Percentiles rank a stretch among this genome's conserved stretches.
Evolutionary conservation across 2,888 invertebrate species (phyloP).

Genomic region (Nymphalis polychloros): DNA sequence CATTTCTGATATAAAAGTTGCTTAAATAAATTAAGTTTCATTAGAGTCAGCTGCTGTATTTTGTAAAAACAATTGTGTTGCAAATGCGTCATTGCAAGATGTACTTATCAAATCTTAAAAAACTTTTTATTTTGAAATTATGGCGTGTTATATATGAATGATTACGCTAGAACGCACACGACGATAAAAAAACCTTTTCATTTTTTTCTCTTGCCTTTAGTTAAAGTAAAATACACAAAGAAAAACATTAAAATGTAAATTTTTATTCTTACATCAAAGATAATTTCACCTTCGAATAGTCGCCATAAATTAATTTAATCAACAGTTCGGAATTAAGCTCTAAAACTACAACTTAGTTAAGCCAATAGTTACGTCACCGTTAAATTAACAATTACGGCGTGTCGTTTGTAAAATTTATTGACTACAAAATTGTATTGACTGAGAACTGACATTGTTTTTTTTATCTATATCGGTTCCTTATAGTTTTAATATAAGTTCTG

Average conservation of each 20-base stretch:
- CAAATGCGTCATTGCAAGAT: too few relatives aligned
- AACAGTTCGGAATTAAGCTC: slow-evolving; percentile 8
- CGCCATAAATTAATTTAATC: slow-evolving; percentile 21
- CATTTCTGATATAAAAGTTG: not conserved
- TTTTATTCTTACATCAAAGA: not conserved
- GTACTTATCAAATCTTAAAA: too few relatives aligned
- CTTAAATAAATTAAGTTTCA: too few relatives aligned
- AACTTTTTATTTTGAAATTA: too few relatives aligned
- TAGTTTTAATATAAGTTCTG: not conserved
- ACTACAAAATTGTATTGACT: slow-evolving; percentile 4
- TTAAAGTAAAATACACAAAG: not conserved
- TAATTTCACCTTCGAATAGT: slow-evolving; percentile 4
- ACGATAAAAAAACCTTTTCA: too few relatives aligned
- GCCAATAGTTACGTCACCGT: slow-evolving; percentile 9
- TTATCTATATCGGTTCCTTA: not conserved
- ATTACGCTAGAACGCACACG: too few relatives aligned
- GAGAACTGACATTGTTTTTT: not conserved
- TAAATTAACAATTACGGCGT: slow-evolving; percentile 2
- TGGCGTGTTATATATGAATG: too few relatives aligned
- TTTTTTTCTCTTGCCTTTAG: too few relatives aligned
- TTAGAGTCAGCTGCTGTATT: too few relatives aligned
- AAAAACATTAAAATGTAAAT: not conserved
- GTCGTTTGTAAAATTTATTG: slow-evolving; percentile 19
- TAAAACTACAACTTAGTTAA: slow-evolving; percentile 1
- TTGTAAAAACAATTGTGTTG: too few relatives aligned